A percentile compares a stretch with the other conserved stretches of the same genome.
phyloP scores from a whole-genome alignment of 2,888 invertebrate species.

The Brachyopa scutellaris region DNA sequence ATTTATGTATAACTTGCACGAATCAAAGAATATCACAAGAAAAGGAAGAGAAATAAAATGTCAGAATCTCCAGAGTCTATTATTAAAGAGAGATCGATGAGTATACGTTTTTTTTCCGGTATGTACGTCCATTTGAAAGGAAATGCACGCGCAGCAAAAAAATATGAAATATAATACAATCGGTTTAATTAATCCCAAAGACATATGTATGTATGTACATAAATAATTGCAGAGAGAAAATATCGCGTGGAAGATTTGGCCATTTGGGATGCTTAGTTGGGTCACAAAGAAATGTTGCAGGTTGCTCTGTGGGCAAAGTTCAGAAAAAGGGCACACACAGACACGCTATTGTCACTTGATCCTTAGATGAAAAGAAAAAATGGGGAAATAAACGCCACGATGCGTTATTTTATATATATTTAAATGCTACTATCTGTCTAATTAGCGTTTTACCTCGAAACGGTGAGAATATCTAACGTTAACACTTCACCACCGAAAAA shows the following conservation, averaged over 20 bases:
- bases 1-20: background rate
- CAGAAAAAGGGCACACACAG: background rate
- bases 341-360: background rate
- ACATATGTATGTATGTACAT: too few relatives aligned
- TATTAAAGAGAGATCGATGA: constrained; percentile 27
- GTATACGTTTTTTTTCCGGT: too few relatives aligned
- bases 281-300: background rate
- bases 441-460: background rate
- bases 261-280: too few relatives aligned
- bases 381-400: too few relatives aligned
- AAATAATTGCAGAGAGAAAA: too few relatives aligned
- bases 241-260: too few relatives aligned
- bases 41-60: background rate
- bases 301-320: constrained; percentile 4
- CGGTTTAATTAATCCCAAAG: background rate
- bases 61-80: constrained; percentile 5
- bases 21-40: background rate
- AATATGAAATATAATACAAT: background rate
- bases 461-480: background rate
- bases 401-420: too few relatives aligned
- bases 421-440: too few relatives aligned
- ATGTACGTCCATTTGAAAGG: background rate
- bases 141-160: background rate
- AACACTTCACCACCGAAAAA: background rate
- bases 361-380: too few relatives aligned